Evolutionary conservation across 2,113 vertebrate genomes (phyloP), one percentile per base, ranked within the genome.

Genomic region (Anser brachyrhynchus): DNA sequence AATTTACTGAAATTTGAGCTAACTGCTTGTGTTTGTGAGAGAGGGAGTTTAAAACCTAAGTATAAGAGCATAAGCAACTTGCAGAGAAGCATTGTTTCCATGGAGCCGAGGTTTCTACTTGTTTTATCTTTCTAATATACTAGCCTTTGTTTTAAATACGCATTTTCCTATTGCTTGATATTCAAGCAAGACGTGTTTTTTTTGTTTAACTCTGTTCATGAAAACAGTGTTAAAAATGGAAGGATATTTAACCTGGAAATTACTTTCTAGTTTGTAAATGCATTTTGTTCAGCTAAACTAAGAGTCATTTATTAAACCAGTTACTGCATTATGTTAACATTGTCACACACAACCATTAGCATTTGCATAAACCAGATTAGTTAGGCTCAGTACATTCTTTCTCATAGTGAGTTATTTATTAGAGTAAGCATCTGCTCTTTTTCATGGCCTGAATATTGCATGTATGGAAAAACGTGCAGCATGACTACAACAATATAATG

Each of bases 311-410:
- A 83, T 92, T 94, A 94, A 92, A 74, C 51, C 23, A 92, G 37
- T 95, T 95, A 83, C 31, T 91, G 10, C 66, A 73, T 83, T 96
- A 64, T 79, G 19, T 65, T 89, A 49, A 49, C 18, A 44, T 78
- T 81, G 84, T 88, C 41, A 67, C 77, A 62, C 54, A 84, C 26
- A 76, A 19, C 25, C 15, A 54, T 65, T 67, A 86, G 10, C 44
- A 59, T 94, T 92, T 97, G 41, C 64, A 87, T 87, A 79, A 97
- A 74, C 74, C 70, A 35, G 49, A 91, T 88, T 93, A 70, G 69
- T 74, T 92, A 89, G 84, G 75, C 87, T 39, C 22, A 61, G 43
- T 87, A 73, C 82, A 57, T 86, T 95, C 76, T 95, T 96, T 96
- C 59, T 86, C 65, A 54, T n/a, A 81, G n/a, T 58, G 18, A 91